Conservation (phyloP, 1,140 invertebrate species). For the Halesus radiatus region DNA sequence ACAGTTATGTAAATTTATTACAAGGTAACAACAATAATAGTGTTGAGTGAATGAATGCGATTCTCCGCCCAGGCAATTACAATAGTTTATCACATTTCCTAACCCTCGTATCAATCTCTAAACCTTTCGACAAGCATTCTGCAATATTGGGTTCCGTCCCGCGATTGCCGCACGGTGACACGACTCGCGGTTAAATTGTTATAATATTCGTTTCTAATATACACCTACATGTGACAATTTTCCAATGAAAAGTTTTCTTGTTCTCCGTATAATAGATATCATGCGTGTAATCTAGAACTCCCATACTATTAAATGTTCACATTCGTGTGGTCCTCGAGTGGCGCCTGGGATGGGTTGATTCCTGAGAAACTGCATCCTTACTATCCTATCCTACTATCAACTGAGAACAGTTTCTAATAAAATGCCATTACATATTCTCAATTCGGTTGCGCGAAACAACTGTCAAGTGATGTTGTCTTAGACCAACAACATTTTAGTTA, state of each 20-base stretch:
- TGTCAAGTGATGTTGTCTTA: too few relatives aligned
- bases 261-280: constrained; percentile 58
- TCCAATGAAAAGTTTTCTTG: constrained; percentile 63
- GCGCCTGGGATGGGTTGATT: background rate
- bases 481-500: too few relatives aligned
- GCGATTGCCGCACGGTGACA: constrained; percentile 52
- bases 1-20: too few relatives aligned
- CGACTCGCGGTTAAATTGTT: constrained; percentile 52
- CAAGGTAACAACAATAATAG: too few relatives aligned
- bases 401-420: too few relatives aligned
- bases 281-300: constrained; percentile 56
- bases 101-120: background rate
- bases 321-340: constrained; percentile 22
- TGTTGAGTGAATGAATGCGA: too few relatives aligned
- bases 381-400: too few relatives aligned
- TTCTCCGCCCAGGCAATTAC: constrained; percentile 7
- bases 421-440: too few relatives aligned
- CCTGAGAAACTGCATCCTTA: too few relatives aligned
- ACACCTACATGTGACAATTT: constrained; percentile 68
- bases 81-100: constrained; percentile 15
- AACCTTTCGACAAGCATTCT: constrained; percentile 30
- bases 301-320: constrained; percentile 51
- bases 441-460: too few relatives aligned
- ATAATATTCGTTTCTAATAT: constrained; percentile 66
- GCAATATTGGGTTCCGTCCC: background rate